These are phyloP conservation scores for Squalus acanthias DNA, from an alignment of 2,797 vertebrate genomes.

Conservation along the genomic window DNA sequence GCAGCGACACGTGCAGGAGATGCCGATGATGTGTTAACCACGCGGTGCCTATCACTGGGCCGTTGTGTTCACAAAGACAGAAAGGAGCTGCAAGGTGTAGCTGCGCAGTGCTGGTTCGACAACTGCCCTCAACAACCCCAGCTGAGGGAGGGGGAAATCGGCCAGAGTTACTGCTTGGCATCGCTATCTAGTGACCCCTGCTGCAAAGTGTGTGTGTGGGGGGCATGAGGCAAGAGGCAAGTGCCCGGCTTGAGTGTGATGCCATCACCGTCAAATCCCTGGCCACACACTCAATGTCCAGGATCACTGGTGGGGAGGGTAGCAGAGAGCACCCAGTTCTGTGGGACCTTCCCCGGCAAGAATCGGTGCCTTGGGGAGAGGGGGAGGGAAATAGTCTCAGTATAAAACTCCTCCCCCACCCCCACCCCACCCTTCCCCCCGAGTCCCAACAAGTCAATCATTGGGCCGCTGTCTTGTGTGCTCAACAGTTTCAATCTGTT, in stretches of 20 bases:
- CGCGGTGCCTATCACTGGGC: background rate
- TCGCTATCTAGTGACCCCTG: background rate
- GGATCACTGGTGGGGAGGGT: background rate
- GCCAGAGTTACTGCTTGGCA: background rate
- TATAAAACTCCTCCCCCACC: background rate
- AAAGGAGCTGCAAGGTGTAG: background rate
- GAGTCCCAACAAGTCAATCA: background rate
- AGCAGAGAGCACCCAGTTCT: background rate
- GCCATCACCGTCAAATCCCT: background rate
- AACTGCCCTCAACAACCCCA: background rate
- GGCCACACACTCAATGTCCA: background rate
- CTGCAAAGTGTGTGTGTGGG: background rate
- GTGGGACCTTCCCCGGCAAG: background rate
- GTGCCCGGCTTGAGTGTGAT: background rate
- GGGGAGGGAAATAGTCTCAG: background rate
- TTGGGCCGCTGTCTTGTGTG: background rate
- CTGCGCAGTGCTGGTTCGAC: background rate
- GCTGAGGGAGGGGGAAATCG: background rate
- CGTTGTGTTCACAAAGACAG: background rate
- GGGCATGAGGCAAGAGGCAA: background rate
- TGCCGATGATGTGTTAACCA: background rate
- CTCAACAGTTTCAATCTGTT: no score
- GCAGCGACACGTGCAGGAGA: background rate
- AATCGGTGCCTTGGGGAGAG: background rate
- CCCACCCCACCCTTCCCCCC: no score